phyloP scores from a whole-genome alignment of 2,888 invertebrate genomes.

The Scaptomyza tumidula region DNA sequence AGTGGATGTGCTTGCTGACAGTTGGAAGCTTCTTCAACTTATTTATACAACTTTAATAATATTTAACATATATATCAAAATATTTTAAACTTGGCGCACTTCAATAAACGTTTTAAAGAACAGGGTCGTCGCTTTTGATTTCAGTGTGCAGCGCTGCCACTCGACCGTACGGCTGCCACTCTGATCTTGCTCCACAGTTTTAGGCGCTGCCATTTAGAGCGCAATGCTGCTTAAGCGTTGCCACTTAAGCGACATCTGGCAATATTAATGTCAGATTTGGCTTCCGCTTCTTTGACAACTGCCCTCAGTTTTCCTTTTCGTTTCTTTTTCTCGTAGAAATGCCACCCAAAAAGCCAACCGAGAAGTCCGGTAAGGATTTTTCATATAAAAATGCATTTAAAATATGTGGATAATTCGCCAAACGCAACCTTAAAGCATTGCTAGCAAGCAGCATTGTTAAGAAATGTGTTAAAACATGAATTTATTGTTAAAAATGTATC shows the following conservation, averaged over 20 bases:
- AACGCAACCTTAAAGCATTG: slow-evolving; percentile 39
- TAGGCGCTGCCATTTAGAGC: slow-evolving; percentile 35
- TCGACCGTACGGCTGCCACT: not conserved
- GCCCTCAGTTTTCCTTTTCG: slow-evolving; percentile 82
- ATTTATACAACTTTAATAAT: not conserved
- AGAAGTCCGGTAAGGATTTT: slow-evolving; percentile 91
- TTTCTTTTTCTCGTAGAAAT: slow-evolving; percentile 87
- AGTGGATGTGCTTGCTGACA: slow-evolving; percentile 62
- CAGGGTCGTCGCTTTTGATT: not conserved
- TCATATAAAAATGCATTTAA: slow-evolving; percentile 69
- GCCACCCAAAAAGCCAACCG: slow-evolving; percentile 95
- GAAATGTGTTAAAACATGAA: slow-evolving; percentile 24
- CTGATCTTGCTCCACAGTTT: not conserved
- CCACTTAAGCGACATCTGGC: slow-evolving; percentile 42
- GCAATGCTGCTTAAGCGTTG: slow-evolving; percentile 2
- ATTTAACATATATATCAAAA: not conserved
- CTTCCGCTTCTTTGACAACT: slow-evolving; percentile 70
- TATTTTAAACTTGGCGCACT: not conserved
- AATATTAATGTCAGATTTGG: slow-evolving; percentile 53
- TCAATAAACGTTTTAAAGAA: slow-evolving; percentile 5
- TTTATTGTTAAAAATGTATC: slow-evolving; percentile 46
- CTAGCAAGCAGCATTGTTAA: slow-evolving; percentile 9
- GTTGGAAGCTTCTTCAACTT: not conserved
- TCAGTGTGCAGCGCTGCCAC: slow-evolving; percentile 3
- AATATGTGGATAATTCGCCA: slow-evolving; percentile 41